phyloP scores from a whole-genome alignment of 2,797 vertebrate genomes.

The Eulemur albifrons region DNA sequence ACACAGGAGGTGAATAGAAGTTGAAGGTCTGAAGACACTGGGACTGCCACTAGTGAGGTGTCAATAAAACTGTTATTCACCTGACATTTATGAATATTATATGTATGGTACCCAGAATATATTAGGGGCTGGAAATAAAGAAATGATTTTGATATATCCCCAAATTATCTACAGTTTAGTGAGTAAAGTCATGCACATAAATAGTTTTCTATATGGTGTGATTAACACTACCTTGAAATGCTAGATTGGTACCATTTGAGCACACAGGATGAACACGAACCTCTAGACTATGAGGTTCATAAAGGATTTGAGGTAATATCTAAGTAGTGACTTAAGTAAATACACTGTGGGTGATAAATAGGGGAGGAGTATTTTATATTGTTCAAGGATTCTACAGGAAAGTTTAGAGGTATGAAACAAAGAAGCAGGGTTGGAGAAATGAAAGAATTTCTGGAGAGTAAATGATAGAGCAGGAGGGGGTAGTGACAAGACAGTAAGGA shows the following conservation, averaged over 20 bases:
- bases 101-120: not conserved
- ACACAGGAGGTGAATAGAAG: not conserved
- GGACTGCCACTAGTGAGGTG: not conserved
- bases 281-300: not conserved
- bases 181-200: not conserved
- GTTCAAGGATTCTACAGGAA: not conserved
- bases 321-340: not conserved
- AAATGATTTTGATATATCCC: not conserved
- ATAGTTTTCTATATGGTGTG: not conserved
- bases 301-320: not conserved
- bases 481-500: not conserved
- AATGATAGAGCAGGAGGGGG: not conserved
- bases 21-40: not conserved
- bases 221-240: not conserved
- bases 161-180: not conserved
- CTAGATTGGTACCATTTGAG: not conserved
- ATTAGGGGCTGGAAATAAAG: not conserved
- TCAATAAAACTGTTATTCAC: not conserved
- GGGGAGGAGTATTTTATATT: not conserved
- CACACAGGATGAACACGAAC: not conserved
- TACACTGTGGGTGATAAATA: not conserved
- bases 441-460: not conserved
- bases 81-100: not conserved
- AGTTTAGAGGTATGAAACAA: not conserved
- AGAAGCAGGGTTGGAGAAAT: not conserved